Conservation (phyloP, 1,140 invertebrate species). For the Drosophila guanche region DNA sequence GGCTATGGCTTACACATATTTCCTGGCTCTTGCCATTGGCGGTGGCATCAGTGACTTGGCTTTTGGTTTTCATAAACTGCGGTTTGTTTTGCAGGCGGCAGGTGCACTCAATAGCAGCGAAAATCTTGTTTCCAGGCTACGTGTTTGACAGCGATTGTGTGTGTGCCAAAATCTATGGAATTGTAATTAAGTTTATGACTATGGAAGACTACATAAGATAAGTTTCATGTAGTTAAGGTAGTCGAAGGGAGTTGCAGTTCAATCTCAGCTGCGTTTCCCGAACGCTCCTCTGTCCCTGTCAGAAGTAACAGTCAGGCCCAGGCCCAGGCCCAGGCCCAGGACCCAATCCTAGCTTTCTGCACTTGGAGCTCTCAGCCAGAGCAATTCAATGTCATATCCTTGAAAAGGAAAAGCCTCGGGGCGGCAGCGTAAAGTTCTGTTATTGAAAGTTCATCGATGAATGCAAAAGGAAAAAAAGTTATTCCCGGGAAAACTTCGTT, state of each 20-base stretch:
- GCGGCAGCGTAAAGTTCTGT: slow-evolving; percentile 55
- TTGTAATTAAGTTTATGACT: slow-evolving; percentile 66
- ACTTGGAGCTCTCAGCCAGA: slow-evolving; percentile 56
- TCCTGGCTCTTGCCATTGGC: slow-evolving; percentile 64
- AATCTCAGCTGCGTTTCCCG: slow-evolving; percentile 6
- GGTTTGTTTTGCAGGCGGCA: slow-evolving; percentile 29
- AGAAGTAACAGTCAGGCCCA: slow-evolving; percentile 6
- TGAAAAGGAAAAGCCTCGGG: slow-evolving; percentile 50
- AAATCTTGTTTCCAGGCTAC: slow-evolving; percentile 47
- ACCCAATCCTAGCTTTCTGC: slow-evolving; percentile 12
- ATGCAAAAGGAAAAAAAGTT: slow-evolving; percentile 50
- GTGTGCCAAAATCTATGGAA: slow-evolving; percentile 45
- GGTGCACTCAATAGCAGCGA: slow-evolving; percentile 50
- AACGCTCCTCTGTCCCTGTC: slow-evolving; percentile 21
- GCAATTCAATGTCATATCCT: slow-evolving; percentile 81
- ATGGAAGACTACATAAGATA: background rate
- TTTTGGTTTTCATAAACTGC: slow-evolving; percentile 76
- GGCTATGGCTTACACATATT: slow-evolving; percentile 61
- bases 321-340: background rate
- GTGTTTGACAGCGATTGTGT: slow-evolving; percentile 28
- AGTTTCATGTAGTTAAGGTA: background rate
- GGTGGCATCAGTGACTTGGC: slow-evolving; percentile 54
- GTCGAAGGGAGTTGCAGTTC: background rate
- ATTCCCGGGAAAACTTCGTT: slow-evolving; percentile 10
- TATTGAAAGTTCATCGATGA: slow-evolving; percentile 81